phyloP scores from a whole-genome alignment of 2,888 invertebrate species.

The Macrosoma leucophasiata region DNA sequence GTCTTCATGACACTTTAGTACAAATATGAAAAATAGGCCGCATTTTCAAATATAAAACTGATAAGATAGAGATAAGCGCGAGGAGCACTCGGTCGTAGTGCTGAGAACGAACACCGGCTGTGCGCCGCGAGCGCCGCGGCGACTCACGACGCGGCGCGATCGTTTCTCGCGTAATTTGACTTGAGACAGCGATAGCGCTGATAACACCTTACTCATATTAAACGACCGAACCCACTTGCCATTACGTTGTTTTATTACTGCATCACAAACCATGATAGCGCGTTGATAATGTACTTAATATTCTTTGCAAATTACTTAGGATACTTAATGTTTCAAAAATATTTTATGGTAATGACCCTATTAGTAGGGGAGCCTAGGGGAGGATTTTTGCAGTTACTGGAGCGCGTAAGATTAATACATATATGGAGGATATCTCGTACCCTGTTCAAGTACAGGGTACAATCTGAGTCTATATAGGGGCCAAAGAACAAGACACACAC shows the following conservation, averaged over 20 bases:
- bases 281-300: no score
- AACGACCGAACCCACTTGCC: constrained; percentile 23
- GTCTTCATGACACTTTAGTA: constrained; percentile 27
- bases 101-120: constrained; percentile 46
- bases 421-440: no score
- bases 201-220: constrained; percentile 44
- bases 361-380: no score
- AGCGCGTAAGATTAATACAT: no score
- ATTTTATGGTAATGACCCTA: no score
- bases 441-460: no score
- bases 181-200: constrained; percentile 70
- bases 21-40: constrained; percentile 40
- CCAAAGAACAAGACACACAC: no score
- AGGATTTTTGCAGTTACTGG: no score
- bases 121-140: constrained; percentile 41
- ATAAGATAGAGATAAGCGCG: constrained; percentile 53
- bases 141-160: constrained; percentile 45
- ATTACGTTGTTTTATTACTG: constrained; percentile 18
- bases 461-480: no score
- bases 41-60: constrained; percentile 40
- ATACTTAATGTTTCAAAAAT: no score
- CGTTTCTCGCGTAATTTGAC: constrained; percentile 62
- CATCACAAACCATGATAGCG: no score
- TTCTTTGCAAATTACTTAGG: no score
- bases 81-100: constrained; percentile 50